phyloP scores from a whole-genome alignment of 1,140 invertebrate species.

The Akabosia matsudoensis region DNA sequence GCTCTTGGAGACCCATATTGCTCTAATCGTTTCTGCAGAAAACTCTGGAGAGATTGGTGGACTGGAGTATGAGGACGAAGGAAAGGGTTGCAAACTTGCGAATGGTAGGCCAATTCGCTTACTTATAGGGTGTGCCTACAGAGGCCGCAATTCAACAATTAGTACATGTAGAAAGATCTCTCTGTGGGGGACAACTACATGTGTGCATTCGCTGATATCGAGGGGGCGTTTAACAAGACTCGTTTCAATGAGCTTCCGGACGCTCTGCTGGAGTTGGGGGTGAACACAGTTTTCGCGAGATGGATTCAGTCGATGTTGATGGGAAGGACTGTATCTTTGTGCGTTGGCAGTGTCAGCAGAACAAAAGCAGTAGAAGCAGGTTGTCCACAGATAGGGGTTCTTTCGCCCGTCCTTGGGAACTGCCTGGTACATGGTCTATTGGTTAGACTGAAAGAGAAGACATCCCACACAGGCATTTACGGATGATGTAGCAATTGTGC shows the following conservation, averaged over 20 bases:
- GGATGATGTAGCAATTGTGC: too few species aligned
- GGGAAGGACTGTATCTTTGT: background rate
- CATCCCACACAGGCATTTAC: too few species aligned
- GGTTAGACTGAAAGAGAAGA: too few species aligned
- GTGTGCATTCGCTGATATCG: slow-evolving; percentile 4
- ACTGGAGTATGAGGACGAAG: slow-evolving; percentile 12
- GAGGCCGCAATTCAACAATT: too few species aligned
- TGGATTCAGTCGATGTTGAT: too few species aligned
- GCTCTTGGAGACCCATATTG: too few species aligned
- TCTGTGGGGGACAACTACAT: background rate
- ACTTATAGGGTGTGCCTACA: too few species aligned
- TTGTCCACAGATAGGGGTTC: slow-evolving; percentile 34
- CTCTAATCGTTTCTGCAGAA: slow-evolving; percentile 39
- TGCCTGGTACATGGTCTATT: too few species aligned
- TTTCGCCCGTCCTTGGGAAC: too few species aligned
- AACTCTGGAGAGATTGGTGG: slow-evolving; percentile 36
- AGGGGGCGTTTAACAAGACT: slow-evolving; percentile 16
- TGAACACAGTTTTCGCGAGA: background rate
- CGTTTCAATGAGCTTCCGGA: too few species aligned
- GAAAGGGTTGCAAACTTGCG: background rate
- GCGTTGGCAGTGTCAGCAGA: background rate
- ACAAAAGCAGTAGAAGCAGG: background rate
- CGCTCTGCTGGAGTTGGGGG: background rate
- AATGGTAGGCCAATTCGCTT: too few species aligned
- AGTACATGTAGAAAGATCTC: too few species aligned